These are phyloP conservation scores for Halocaridina rubra DNA, from an alignment of 2,888 invertebrate species.

Conservation along the genomic window DNA sequence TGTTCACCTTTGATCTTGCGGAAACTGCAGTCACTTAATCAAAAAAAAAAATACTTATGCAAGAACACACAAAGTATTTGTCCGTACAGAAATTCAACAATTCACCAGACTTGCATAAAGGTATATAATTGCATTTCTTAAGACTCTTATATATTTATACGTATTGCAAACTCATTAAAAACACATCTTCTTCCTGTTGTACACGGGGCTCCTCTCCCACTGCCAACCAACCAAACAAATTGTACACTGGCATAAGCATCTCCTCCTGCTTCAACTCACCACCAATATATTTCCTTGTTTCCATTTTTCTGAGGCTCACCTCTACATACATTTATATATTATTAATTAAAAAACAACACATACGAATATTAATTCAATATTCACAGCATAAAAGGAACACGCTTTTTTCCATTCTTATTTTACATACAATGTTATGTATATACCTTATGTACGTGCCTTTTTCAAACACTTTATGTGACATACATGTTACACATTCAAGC, in stretches of 20 bases:
- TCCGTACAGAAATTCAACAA: no score
- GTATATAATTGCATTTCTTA: no score
- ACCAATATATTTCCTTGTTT: neutral
- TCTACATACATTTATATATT: neutral
- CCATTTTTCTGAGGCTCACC: neutral
- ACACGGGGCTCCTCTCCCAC: neutral
- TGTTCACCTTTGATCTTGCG: constrained; percentile 7
- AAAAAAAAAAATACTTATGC: neutral
- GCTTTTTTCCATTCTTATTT: neutral
- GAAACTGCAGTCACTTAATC: neutral
- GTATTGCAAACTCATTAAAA: no score
- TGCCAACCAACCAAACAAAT: neutral
- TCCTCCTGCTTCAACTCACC: constrained; percentile 3
- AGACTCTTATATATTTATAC: no score
- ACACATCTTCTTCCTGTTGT: no score
- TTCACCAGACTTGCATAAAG: neutral
- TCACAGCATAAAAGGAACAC: neutral
- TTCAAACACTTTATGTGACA: no score
- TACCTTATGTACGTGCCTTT: no score
- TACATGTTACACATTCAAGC: neutral
- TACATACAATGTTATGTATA: neutral
- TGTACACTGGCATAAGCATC: neutral
- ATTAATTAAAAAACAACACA: neutral
- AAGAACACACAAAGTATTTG: no score
- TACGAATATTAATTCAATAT: neutral